Evolutionary conservation across 2,113 vertebrate genomes (phyloP).

Genomic region (Nesoenas mayeri): DNA sequence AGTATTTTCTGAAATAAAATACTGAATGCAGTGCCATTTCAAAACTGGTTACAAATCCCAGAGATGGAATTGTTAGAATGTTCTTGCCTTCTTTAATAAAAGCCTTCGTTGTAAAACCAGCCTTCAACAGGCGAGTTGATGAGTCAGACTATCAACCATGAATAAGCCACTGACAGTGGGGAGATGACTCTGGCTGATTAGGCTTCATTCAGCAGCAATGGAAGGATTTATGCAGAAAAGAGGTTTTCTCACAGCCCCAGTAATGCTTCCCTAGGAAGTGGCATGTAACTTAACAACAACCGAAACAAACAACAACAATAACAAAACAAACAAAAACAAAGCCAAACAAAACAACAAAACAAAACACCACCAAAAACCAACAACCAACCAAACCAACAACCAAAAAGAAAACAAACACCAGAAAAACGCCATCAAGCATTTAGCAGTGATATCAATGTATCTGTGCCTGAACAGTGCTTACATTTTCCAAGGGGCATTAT

Average conservation of each 20-base stretch:
- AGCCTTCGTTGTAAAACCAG: constrained; percentile 41
- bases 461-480: not conserved
- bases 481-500: constrained; percentile 18
- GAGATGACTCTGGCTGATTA: constrained; percentile 9
- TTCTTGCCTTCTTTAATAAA: constrained; percentile 38
- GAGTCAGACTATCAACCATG: constrained; percentile 29
- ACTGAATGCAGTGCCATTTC: not conserved
- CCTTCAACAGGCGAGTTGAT: constrained; percentile 8
- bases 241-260: not conserved
- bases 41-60: not conserved
- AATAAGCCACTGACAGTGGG: not conserved
- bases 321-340: too few relatives aligned
- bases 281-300: not conserved
- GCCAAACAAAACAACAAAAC: too few relatives aligned
- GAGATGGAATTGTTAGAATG: constrained; percentile 5
- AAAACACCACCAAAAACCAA: too few relatives aligned
- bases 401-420: too few relatives aligned
- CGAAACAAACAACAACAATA: not conserved
- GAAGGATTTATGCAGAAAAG: constrained; percentile 34
- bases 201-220: not conserved
- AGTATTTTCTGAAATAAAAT: not conserved
- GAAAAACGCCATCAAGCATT: not conserved
- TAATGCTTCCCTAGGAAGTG: not conserved
- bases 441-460: not conserved
- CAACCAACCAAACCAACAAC: too few relatives aligned